phyloP scores from a whole-genome alignment of 2,797 vertebrate species.

The Lycodopsis pacificus region DNA sequence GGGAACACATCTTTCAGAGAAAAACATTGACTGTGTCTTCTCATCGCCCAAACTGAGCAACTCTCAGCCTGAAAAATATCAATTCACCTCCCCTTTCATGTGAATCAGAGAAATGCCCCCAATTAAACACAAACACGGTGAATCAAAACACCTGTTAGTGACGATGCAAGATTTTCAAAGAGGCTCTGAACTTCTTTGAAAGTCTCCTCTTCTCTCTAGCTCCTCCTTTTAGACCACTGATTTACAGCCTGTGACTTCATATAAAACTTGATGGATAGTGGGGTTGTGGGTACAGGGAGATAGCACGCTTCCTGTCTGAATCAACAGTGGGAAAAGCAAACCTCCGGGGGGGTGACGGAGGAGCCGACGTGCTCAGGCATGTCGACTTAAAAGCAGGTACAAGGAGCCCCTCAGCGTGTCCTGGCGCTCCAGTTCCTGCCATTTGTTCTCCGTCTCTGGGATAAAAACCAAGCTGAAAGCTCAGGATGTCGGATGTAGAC shows the following conservation, averaged over 20 bases:
- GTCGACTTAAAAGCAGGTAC: slow-evolving; percentile 78
- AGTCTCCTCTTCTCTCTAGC: slow-evolving; percentile 34
- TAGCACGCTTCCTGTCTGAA: slow-evolving; percentile 60
- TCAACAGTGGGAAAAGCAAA: slow-evolving; percentile 55
- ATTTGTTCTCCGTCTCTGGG: slow-evolving; percentile 74
- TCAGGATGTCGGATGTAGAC: slow-evolving; percentile 77
- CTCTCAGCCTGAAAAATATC: slow-evolving; percentile 46
- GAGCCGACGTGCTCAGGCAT: slow-evolving; percentile 70
- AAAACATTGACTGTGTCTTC: slow-evolving; percentile 24
- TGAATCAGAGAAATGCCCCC: slow-evolving; percentile 48
- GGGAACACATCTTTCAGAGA: not conserved
- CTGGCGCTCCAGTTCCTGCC: slow-evolving; percentile 74
- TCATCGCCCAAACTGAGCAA: slow-evolving; percentile 25
- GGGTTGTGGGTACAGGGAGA: slow-evolving; percentile 47
- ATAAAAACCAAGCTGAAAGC: slow-evolving; percentile 71
- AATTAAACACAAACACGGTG: slow-evolving; percentile 54
- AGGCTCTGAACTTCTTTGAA: slow-evolving; percentile 67
- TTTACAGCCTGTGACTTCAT: slow-evolving; percentile 76
- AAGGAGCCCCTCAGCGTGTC: slow-evolving; percentile 74
- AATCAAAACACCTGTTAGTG: slow-evolving; percentile 75
- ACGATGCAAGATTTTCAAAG: slow-evolving; percentile 70
- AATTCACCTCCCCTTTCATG: slow-evolving; percentile 55
- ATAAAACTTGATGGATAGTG: slow-evolving; percentile 76
- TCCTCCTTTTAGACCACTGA: slow-evolving; percentile 63
- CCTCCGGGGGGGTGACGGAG: slow-evolving; percentile 62